Conservation (phyloP, 2,888 invertebrate genomes). For the Beris chalybata region DNA sequence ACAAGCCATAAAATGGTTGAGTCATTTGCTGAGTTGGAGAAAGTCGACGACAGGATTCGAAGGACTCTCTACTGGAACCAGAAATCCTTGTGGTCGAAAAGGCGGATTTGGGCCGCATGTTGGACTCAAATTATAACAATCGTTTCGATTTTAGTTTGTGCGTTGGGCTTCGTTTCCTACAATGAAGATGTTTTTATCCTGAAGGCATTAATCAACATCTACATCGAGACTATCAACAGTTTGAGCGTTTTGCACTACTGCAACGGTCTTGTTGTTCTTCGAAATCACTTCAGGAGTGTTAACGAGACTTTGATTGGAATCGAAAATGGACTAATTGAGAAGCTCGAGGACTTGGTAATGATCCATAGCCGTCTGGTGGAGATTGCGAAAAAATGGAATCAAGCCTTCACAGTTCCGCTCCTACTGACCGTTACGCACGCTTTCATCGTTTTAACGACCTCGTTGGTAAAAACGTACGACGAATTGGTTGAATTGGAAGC, state of each 20-base stretch:
- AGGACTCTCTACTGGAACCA: neutral
- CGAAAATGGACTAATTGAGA: no score
- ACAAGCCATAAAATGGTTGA: neutral
- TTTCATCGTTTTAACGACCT: conserved; percentile 17
- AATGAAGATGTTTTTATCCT: neutral
- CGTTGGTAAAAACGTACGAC: conserved; percentile 17
- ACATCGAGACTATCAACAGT: conserved; percentile 16
- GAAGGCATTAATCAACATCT: conserved; percentile 2
- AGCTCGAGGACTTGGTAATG: neutral
- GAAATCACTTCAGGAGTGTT: conserved; percentile 10
- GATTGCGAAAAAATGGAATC: conserved; percentile 17
- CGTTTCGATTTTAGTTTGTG: neutral
- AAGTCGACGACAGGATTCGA: no score
- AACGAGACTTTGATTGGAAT: neutral
- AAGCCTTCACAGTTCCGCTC: conserved; percentile 10
- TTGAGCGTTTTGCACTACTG: conserved; percentile 19
- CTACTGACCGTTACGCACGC: conserved; percentile 10
- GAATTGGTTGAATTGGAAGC: neutral
- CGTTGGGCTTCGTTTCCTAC: neutral
- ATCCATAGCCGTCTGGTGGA: conserved; percentile 4
- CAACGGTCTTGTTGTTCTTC: conserved; percentile 18
- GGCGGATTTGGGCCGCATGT: neutral
- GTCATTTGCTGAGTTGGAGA: neutral
- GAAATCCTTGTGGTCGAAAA: neutral
- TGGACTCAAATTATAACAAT: conserved; percentile 8